phyloP scores from a whole-genome alignment of 2,888 invertebrate genomes.

The Microctonus hyperodae region DNA sequence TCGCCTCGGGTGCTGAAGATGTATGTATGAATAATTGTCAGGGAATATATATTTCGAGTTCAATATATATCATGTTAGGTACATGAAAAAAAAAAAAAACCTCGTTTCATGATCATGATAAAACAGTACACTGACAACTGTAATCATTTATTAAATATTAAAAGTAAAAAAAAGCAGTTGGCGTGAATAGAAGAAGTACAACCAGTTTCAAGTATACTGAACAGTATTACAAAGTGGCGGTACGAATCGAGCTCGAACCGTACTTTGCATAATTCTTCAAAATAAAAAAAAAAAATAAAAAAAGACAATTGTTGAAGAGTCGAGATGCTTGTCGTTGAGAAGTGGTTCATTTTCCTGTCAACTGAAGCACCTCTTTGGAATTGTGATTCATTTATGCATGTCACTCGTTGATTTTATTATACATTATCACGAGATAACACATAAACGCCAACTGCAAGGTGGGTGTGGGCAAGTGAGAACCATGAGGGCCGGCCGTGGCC shows the following conservation, averaged over 20 bases:
- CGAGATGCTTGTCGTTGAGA: not conserved
- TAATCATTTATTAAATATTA: too few species aligned
- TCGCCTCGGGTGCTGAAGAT: not conserved
- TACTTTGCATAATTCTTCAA: too few species aligned
- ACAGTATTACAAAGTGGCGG: too few species aligned
- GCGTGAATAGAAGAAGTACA: too few species aligned
- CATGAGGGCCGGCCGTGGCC: constrained; percentile 29
- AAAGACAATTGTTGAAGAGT: not conserved
- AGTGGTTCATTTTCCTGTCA: not conserved
- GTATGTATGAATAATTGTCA: not conserved
- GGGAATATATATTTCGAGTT: not conserved
- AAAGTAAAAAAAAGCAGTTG: too few species aligned
- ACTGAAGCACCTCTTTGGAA: not conserved
- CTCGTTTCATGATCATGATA: too few species aligned
- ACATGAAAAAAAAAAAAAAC: too few species aligned
- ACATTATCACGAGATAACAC: too few species aligned
- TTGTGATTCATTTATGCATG: constrained; percentile 12
- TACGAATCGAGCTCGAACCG: too few species aligned
- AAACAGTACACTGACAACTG: too few species aligned
- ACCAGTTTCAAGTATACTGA: too few species aligned
- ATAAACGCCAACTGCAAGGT: not conserved
- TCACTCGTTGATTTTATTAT: not conserved
- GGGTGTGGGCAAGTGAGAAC: constrained; percentile 9
- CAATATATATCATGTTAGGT: too few species aligned
- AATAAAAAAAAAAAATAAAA: not conserved